Evolutionary conservation across 92 coral and sea anemone genomes (phyloP), one percentile per base, ranked within the genome.

Genomic region (Zoanthus sansibaricus): DNA sequence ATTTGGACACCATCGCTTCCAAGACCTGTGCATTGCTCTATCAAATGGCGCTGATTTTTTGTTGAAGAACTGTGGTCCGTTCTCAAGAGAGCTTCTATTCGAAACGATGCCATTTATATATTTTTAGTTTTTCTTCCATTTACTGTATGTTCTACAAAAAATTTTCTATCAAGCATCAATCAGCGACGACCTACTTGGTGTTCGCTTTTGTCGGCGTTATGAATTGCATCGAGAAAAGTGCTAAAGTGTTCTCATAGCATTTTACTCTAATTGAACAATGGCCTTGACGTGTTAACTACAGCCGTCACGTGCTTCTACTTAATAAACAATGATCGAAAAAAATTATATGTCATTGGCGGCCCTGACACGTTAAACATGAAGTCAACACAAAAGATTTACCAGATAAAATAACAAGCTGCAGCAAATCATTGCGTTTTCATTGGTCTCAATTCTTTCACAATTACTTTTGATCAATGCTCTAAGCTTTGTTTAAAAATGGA

Each of bases 221-320:
- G 82, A 56, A 5, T 4, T 59, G 42, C 55, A n/a, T n/a, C 10
- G 51, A 25, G 25, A 77, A 55, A 77, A 77, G 82, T 77, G 82
- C 73, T 80, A 80, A 80, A 80, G 64, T 66, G 85, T 80, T 80
- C 73, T 80, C 85, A 80, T 80, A 80, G 66, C 85, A 64, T 80
- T 80, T 64, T 55, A 66, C 62, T 45, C 18, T 80, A 80, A 80
- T 80, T 80, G 45, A 80, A 80, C 66, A 67, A 80, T 80, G 56
- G 85, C 58, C 58, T 71, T 80, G 85, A 80, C 85, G 66, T 66
- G 72, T 80, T 56, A 75, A 80, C 66, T 80, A 80, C 85, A 20
- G 75, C 9, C 2, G 73, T 80, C 85, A 80, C 85, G 85, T 80
- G 85, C 66, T 46, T 44, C 74, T 80, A 66, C 85, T 80, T 80